Base-by-base conservation (phyloP, 1,140 invertebrate genomes). In the Patella vulgata region DNA sequence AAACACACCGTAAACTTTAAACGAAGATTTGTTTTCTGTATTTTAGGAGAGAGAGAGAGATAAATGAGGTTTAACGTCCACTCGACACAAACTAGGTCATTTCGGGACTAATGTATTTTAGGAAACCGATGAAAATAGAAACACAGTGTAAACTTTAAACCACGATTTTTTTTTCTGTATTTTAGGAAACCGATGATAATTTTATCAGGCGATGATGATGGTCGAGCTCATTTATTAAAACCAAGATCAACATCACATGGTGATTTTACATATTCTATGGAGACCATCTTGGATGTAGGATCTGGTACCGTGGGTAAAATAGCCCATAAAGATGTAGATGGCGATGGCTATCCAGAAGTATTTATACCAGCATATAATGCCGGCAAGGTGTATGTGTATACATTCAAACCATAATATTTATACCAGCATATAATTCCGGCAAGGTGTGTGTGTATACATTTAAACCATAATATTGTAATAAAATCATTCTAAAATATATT, bases 201-300 rank as follows among this genome's bases (percentile, higher is more conserved):
- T 3, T 51, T 85, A 9, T 82, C 79, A 30, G 83, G 83, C 2
- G 83, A 85, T 66, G 83, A 85, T 52, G 81, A 84, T 50, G 82
- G 82, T 2, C 64, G 70, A 19, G 75, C 80, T 44, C 82, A 83
- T 56, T 64, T 85, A 47, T 53, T 84, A 33, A 63, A 70, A 28
- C 77, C 83, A 0, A 43, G 46, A 28, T 70, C 71, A 17, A 71
- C 79, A 31, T 73, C 68, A 14, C 46, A 68, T 0, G 60, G 59
- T 54, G 75, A 83, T 57, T 85, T 80, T 80, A 68, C 59, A 4
- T 85, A 85, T 44, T 58, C 62, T 17, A 75, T 70, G 40, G 63
- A 75, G 39, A 63, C 71, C 0, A 72, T 74, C 21, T 48, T 69
- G 5, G 61, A 71, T 46, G 47, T 36, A 1, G 36, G 55, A 25